Evolutionary conservation across 2,113 vertebrate genomes (phyloP).

Genomic region (Forbesichthys agassizii): DNA sequence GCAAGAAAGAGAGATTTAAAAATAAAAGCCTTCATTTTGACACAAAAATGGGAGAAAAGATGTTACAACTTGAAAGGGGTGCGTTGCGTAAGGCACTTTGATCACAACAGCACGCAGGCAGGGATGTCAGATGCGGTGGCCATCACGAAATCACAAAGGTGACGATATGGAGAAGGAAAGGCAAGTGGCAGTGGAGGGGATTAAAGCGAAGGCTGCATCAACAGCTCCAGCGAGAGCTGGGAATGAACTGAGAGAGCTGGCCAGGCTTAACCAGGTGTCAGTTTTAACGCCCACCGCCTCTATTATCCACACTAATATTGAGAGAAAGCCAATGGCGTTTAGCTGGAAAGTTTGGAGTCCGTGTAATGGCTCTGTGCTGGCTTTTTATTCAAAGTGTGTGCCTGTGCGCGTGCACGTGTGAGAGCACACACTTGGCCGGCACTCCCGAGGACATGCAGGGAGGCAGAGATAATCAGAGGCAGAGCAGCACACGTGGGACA

Average conservation of each 20-base stretch:
- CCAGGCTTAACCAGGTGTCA: constrained; percentile 36
- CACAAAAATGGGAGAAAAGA: constrained; percentile 39
- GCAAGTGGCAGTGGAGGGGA: constrained; percentile 58
- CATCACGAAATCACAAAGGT: constrained; percentile 49
- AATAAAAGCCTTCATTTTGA: constrained; percentile 35
- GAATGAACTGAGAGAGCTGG: constrained; percentile 42
- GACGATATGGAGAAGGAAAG: constrained; percentile 34
- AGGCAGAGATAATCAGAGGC: constrained; percentile 74
- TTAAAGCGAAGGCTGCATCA: constrained; percentile 60
- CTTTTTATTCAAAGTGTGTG: constrained; percentile 31
- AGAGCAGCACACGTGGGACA: constrained; percentile 56
- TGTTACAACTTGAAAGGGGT: constrained; percentile 43
- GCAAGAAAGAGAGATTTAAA: constrained; percentile 8
- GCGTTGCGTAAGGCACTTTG: constrained; percentile 53
- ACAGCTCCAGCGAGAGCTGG: constrained; percentile 48
- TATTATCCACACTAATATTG: constrained; percentile 44
- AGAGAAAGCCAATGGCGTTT: constrained; percentile 36
- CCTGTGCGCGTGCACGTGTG: constrained; percentile 34
- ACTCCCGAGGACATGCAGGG: constrained; percentile 59
- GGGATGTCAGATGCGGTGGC: constrained; percentile 49
- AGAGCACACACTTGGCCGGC: constrained; percentile 55
- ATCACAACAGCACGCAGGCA: constrained; percentile 30
- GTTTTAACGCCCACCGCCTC: constrained; percentile 38
- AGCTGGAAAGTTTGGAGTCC: constrained; percentile 20
- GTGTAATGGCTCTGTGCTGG: constrained; percentile 38